Base-by-base conservation (phyloP, 2,888 invertebrate species). In the Branchipolynoe longqiensis region DNA sequence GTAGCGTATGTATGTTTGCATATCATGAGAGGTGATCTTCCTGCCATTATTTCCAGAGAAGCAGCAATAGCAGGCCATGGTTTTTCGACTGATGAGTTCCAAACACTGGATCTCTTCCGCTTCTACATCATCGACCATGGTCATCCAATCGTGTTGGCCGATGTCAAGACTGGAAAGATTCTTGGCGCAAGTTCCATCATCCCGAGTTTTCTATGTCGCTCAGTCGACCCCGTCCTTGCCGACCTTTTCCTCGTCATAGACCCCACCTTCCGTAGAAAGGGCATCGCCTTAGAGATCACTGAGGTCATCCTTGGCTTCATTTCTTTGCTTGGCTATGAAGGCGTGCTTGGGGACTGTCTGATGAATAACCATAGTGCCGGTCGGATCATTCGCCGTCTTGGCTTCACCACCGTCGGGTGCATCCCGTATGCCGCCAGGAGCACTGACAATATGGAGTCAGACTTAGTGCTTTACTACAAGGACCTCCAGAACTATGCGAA, bases 11-110 rank as follows among this genome's bases (percentile, higher is more conserved):
- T n/a, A n/a, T n/a, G n/a, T n/a, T n/a, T n/a, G n/a, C n/a, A n/a
- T n/a, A n/a, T n/a, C n/a, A n/a, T n/a, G n/a, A n/a, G n/a, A n/a
- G n/a, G n/a, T n/a, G n/a, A n/a, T n/a, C n/a, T n/a, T n/a, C n/a
- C n/a, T n/a, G n/a, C n/a, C n/a, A n/a, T n/a, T n/a, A 74, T 78
- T 41, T 41, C 2, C 78, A 14, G 54, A 14, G 28, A 18, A 22
- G 78, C 78, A 8, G 78, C 78, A 18, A 0, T n/a, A 28, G 28
- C 22, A 0, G 78, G 78, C 4, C 6, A 48, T n/a, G 78, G 78
- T 2, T 78, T 78, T 48, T 48, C 78, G 3, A 54, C 54, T 41
- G 78, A 78, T 48, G 78, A 78, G 31, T 78, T 78, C 54, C 31
- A 31, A 18, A 48, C 78, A 1, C 8, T 78, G 25, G 78, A 78